Conservation (phyloP, 2,113 vertebrate species). For the Dipodomys ordii region DNA sequence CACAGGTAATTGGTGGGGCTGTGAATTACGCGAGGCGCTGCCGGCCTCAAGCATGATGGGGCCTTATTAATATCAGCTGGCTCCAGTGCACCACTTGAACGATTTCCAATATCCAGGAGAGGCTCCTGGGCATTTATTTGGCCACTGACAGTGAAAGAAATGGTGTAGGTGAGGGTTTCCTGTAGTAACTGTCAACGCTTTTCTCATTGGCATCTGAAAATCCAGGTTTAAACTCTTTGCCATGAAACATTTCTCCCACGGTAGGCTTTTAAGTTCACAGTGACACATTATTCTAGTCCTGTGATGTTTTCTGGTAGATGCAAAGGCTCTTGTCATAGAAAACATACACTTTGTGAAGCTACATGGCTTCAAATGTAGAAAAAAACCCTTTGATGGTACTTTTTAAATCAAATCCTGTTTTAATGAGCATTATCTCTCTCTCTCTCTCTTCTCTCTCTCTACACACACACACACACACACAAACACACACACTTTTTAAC, state of each 20-base stretch:
- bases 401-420: slow-evolving; percentile 34
- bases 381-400: not conserved
- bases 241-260: not conserved
- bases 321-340: not conserved
- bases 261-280: not conserved
- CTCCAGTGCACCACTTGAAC: slow-evolving; percentile 77
- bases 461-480: no score
- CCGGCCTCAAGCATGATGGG: slow-evolving; percentile 83
- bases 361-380: not conserved
- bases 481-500: not conserved
- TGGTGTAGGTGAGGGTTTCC: slow-evolving; percentile 35
- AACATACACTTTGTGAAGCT: not conserved
- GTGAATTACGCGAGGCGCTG: slow-evolving; percentile 85
- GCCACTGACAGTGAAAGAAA: slow-evolving; percentile 38
- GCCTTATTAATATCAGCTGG: slow-evolving; percentile 89
- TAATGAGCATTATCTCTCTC: slow-evolving; percentile 3
- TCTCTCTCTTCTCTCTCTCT: no score
- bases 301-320: slow-evolving; percentile 21
- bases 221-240: slow-evolving; percentile 42
- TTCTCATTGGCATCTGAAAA: slow-evolving; percentile 53
- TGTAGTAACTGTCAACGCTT: slow-evolving; percentile 44
- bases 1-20: slow-evolving; percentile 89
- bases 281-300: not conserved
- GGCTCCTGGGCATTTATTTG: slow-evolving; percentile 22
- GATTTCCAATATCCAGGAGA: slow-evolving; percentile 80